Evolutionary conservation across 2,113 vertebrate genomes (phyloP).

Genomic region (Thermophis baileyi): DNA sequence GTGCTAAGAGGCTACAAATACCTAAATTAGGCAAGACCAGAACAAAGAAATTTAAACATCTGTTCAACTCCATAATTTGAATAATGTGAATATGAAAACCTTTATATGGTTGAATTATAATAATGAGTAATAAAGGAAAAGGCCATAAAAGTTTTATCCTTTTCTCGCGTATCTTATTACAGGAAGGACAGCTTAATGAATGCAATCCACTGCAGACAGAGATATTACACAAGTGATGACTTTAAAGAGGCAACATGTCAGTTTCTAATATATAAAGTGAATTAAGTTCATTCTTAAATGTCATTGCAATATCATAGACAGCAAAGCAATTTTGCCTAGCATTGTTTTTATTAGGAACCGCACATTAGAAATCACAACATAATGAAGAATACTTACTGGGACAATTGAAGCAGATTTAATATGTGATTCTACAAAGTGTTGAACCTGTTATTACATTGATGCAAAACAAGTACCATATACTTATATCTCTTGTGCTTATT

Average conservation of each 20-base stretch:
- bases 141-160: background rate
- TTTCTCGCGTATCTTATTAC: background rate
- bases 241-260: background rate
- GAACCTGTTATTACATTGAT: background rate
- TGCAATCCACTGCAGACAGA: background rate
- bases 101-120: background rate
- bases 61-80: background rate
- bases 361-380: background rate
- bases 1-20: background rate
- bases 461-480: background rate
- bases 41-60: background rate
- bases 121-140: background rate
- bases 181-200: background rate
- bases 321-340: background rate
- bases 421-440: background rate
- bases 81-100: background rate
- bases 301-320: slow-evolving; percentile 6
- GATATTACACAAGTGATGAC: background rate
- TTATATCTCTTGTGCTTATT: background rate
- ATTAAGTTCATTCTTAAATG: background rate
- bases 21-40: background rate
- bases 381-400: background rate
- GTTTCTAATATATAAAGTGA: slow-evolving; percentile 12
- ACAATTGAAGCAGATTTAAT: background rate
- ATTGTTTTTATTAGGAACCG: slow-evolving; percentile 16